Evolutionary conservation across 1,140 invertebrate species (phyloP).

Genomic region (Drosophila mayri): DNA sequence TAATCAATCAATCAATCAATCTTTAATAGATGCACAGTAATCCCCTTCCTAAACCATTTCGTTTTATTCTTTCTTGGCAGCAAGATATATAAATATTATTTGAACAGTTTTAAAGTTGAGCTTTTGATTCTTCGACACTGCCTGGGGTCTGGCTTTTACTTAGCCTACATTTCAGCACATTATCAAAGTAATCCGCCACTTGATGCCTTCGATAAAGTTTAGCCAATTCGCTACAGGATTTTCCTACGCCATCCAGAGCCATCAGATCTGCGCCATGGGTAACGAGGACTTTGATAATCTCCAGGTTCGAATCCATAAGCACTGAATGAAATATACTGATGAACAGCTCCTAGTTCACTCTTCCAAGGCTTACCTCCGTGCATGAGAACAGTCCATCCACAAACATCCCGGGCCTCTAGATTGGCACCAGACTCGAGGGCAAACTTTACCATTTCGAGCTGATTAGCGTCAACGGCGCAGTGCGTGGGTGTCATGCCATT

Average conservation of each 20-base stretch:
- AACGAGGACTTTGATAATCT: slow-evolving; percentile 74
- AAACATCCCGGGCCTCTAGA: slow-evolving; percentile 68
- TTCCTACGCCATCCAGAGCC: slow-evolving; percentile 58
- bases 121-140: slow-evolving; percentile 21
- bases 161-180: slow-evolving; percentile 54
- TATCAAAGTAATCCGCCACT: slow-evolving; percentile 70
- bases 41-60: neutral
- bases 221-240: slow-evolving; percentile 71
- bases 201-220: slow-evolving; percentile 61
- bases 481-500: slow-evolving; percentile 80
- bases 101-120: neutral
- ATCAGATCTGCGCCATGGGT: slow-evolving; percentile 67
- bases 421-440: slow-evolving; percentile 75
- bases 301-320: slow-evolving; percentile 69
- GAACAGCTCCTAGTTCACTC: neutral
- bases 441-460: slow-evolving; percentile 76
- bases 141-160: slow-evolving; percentile 32
- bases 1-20: neutral
- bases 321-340: slow-evolving; percentile 44
- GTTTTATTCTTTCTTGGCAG: neutral
- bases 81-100: neutral
- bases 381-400: slow-evolving; percentile 78
- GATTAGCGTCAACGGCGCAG: slow-evolving; percentile 79
- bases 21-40: neutral
- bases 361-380: slow-evolving; percentile 56